Percentiles rank a stretch among this genome's conserved stretches.
phyloP scores from a whole-genome alignment of 2,888 invertebrate genomes.

The Liodrosophila aerea region DNA sequence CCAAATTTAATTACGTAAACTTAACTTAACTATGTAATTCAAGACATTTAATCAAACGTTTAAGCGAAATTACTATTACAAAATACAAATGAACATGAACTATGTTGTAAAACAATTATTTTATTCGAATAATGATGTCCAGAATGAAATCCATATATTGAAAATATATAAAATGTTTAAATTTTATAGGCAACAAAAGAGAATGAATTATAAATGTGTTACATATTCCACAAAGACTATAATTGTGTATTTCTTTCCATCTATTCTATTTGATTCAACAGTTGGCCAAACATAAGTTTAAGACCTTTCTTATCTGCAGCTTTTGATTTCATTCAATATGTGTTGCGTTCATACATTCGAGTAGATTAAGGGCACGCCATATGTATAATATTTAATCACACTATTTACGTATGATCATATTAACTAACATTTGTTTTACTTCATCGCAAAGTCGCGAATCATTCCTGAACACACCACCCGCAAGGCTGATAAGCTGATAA shows the following conservation, averaged over 20 bases:
- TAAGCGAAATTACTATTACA: constrained; percentile 29
- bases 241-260: constrained; percentile 1
- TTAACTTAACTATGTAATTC: constrained; percentile 1
- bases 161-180: constrained; percentile 47
- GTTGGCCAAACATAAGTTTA: too few relatives aligned
- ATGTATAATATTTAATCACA: background rate
- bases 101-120: constrained; percentile 58
- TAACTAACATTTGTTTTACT: too few relatives aligned
- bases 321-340: background rate
- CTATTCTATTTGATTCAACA: background rate
- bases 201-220: constrained; percentile 49
- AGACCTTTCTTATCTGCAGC: background rate
- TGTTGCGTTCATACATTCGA: background rate
- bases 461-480: too few relatives aligned
- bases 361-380: too few relatives aligned
- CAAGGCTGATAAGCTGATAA: too few relatives aligned
- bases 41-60: constrained; percentile 43
- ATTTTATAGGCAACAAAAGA: constrained; percentile 49
- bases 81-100: constrained; percentile 3
- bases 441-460: too few relatives aligned
- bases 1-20: constrained; percentile 16
- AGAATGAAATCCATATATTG: constrained; percentile 37
- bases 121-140: constrained; percentile 46
- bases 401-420: too few relatives aligned
- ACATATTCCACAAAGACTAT: constrained; percentile 34